A percentile compares a stretch with the other conserved stretches of the same genome.
phyloP scores from a whole-genome alignment of 2,888 invertebrate genomes.

The Reticulitermes lucifugus region DNA sequence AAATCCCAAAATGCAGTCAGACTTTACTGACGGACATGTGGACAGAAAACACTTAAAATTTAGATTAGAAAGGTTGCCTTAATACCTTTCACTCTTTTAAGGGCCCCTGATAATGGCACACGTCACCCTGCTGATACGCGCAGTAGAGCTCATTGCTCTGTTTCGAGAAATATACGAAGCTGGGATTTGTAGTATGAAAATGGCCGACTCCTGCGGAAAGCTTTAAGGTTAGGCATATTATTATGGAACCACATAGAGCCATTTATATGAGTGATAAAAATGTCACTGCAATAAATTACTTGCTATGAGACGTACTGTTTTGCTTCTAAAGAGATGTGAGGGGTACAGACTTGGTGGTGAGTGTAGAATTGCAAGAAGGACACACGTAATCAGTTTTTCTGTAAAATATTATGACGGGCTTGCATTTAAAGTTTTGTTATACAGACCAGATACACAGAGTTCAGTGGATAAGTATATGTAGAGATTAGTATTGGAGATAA shows the following conservation, averaged over 20 bases:
- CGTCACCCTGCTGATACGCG: too few relatives aligned
- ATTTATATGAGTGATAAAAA: conserved; percentile 50
- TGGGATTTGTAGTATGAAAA: not conserved
- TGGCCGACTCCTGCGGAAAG: conserved; percentile 21
- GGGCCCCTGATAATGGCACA: too few relatives aligned
- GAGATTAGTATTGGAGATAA: conserved; percentile 24
- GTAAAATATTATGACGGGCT: not conserved
- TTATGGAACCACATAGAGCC: conserved; percentile 47
- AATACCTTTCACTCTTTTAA: too few relatives aligned
- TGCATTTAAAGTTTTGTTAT: not conserved
- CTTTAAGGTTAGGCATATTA: conserved; percentile 37
- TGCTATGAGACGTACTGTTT: conserved; percentile 17
- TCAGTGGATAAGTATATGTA: not conserved
- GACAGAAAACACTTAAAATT: too few relatives aligned
- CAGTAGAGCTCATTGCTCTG: not conserved
- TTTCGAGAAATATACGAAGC: not conserved
- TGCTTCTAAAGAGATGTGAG: not conserved
- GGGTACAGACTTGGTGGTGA: not conserved
- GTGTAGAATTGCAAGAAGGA: not conserved
- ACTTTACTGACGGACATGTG: too few relatives aligned
- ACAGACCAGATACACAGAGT: conserved; percentile 1
- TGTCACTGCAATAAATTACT: conserved; percentile 47
- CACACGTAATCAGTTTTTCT: not conserved
- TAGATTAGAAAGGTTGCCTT: too few relatives aligned
- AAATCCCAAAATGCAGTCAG: too few relatives aligned